Conservation (phyloP, 2,113 vertebrate genomes). For the Spermophilus dauricus region DNA sequence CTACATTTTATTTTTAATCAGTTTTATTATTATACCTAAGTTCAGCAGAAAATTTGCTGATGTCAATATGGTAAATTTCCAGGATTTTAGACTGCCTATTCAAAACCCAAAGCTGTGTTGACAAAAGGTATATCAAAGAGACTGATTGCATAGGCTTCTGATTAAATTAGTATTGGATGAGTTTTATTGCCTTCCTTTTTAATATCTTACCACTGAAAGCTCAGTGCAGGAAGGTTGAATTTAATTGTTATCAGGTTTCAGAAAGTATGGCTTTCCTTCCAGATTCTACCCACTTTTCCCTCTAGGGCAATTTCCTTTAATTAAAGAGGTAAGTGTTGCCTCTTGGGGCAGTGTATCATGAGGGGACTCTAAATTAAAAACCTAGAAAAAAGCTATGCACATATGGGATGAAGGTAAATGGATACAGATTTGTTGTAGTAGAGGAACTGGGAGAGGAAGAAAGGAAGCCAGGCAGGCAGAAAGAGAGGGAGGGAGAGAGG, state of each 20-base stretch:
- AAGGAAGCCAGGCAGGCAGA: neutral
- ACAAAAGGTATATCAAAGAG: constrained; percentile 47
- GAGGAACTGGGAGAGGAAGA: neutral
- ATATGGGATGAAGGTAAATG: neutral
- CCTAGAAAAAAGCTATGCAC: neutral
- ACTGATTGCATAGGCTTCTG: neutral
- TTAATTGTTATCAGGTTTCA: constrained; percentile 64
- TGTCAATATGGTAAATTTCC: neutral
- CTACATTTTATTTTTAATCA: constrained; percentile 43
- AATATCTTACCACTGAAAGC: neutral
- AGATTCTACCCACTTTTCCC: constrained; percentile 52
- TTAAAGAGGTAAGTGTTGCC: constrained; percentile 56
- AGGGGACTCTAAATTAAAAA: constrained; percentile 49
- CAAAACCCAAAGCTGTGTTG: constrained; percentile 45
- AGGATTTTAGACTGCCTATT: constrained; percentile 35
- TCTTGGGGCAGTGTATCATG: neutral
- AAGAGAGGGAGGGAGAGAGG: neutral
- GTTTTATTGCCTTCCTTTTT: constrained; percentile 37
- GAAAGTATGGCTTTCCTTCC: constrained; percentile 49
- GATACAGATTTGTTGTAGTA: neutral
- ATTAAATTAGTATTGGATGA: constrained; percentile 73
- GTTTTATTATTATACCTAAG: neutral
- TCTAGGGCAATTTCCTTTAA: constrained; percentile 60
- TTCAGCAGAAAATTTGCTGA: constrained; percentile 51
- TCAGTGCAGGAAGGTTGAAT: neutral